These are phyloP conservation scores for Iselma pallidipennis DNA, from an alignment of 2,888 invertebrate species.

Conservation along the genomic window DNA sequence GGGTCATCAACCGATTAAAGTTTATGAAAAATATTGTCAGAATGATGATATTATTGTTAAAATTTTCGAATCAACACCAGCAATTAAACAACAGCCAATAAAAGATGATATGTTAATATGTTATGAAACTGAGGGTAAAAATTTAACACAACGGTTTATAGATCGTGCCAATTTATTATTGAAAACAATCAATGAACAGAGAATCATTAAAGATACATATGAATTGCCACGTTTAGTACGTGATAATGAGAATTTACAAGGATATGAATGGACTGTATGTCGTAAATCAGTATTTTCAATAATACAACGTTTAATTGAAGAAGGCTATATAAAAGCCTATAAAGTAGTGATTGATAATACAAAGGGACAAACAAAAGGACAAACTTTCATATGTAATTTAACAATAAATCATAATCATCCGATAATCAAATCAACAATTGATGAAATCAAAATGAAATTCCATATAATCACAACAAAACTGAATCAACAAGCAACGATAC, in stretches of 20 bases:
- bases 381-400: constrained; percentile 62
- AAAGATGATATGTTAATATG: constrained; percentile 12
- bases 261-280: constrained; percentile 61
- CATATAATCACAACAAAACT: constrained; percentile 41
- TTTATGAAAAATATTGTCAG: constrained; percentile 34
- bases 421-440: constrained; percentile 62
- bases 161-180: constrained; percentile 67
- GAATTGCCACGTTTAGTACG: constrained; percentile 60
- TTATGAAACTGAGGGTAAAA: constrained; percentile 14
- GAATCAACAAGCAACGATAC: constrained; percentile 9
- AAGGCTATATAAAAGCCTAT: constrained; percentile 62
- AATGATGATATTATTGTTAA: constrained; percentile 49
- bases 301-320: constrained; percentile 61
- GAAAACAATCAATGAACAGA: constrained; percentile 61
- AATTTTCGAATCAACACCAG: constrained; percentile 46
- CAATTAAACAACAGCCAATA: constrained; percentile 28
- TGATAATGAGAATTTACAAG: constrained; percentile 49
- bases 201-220: constrained; percentile 62
- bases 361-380: constrained; percentile 54
- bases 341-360: constrained; percentile 57
- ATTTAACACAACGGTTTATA: constrained; percentile 55
- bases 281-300: constrained; percentile 68
- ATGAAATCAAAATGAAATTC: constrained; percentile 65
- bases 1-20: constrained; percentile 40
- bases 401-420: constrained; percentile 56